phyloP scores from a whole-genome alignment of 2,113 vertebrate species.

The Tyto alba region DNA sequence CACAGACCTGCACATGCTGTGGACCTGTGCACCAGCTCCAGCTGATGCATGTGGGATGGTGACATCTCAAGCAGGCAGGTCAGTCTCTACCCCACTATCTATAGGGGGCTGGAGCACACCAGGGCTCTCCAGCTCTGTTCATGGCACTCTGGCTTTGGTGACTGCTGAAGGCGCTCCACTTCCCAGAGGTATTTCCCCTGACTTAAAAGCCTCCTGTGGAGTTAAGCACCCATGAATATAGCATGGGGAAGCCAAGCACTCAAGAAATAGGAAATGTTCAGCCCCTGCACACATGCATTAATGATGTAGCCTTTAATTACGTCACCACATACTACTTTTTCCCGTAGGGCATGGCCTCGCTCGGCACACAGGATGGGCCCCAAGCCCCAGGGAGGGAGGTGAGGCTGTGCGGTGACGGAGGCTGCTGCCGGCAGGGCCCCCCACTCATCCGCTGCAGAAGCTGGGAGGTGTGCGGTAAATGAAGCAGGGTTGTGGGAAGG shows the following conservation, averaged over 20 bases:
- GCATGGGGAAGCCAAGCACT: not conserved
- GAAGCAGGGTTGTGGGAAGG: constrained; percentile 49
- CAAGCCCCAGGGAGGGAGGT: not conserved
- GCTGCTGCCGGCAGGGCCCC: not conserved
- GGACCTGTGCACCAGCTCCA: not conserved
- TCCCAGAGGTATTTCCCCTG: not conserved
- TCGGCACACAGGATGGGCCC: constrained; percentile 17
- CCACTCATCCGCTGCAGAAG: constrained; percentile 43
- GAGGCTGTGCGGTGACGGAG: not conserved
- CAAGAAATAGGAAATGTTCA: not conserved
- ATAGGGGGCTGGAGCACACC: not conserved
- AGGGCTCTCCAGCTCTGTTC: not conserved
- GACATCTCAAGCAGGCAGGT: not conserved
- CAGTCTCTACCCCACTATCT: not conserved
- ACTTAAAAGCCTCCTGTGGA: not conserved
- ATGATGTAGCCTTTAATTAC: constrained; percentile 11
- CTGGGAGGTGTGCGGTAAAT: constrained; percentile 48
- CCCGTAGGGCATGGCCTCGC: accelerated
- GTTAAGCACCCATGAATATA: not conserved
- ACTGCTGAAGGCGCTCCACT: not conserved
- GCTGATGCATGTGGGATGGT: not conserved
- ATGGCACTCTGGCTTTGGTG: not conserved
- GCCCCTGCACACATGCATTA: not conserved
- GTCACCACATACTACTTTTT: not conserved
- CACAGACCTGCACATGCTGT: accelerated